These are phyloP conservation scores for Gisinianus flammeolus DNA, from an alignment of 2,888 invertebrate genomes.

Conservation along the genomic window DNA sequence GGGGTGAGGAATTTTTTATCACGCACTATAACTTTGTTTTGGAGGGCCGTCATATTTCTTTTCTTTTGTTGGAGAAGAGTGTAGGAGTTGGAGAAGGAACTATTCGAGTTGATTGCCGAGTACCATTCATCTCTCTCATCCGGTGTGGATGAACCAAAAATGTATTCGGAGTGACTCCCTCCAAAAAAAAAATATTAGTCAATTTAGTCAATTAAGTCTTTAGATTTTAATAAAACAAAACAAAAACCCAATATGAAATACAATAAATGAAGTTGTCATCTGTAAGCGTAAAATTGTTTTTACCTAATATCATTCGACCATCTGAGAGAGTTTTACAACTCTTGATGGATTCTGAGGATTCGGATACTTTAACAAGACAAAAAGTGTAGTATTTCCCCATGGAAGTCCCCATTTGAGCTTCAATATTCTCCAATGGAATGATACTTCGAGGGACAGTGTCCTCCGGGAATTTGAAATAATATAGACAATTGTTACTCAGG, in stretches of 20 bases:
- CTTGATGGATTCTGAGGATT: conserved; percentile 57
- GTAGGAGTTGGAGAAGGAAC: conserved; percentile 53
- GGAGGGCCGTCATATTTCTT: conserved; percentile 43
- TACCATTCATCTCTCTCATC: conserved; percentile 65
- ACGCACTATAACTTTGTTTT: conserved; percentile 20
- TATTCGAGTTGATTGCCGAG: conserved; percentile 61
- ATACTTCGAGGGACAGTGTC: conserved; percentile 67
- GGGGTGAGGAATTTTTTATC: not conserved
- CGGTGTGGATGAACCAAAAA: conserved; percentile 64
- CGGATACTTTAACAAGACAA: conserved; percentile 63
- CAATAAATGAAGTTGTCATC: not conserved
- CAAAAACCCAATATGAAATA: not conserved
- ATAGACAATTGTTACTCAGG: conserved; percentile 66
- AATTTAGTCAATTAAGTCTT: not conserved
- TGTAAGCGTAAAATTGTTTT: not conserved
- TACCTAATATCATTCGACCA: conserved; percentile 52
- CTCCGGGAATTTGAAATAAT: conserved; percentile 66
- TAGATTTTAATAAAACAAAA: not conserved
- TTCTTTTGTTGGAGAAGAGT: conserved; percentile 54
- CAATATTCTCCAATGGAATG: conserved; percentile 67
- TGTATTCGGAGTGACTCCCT: conserved; percentile 35
- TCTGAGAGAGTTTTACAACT: conserved; percentile 55
- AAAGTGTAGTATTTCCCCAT: conserved; percentile 64
- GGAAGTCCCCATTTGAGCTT: conserved; percentile 60
- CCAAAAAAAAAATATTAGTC: conserved; percentile 6